These are phyloP conservation scores for Mesocricetus auratus DNA, from an alignment of 2,113 vertebrate species.

Conservation along the genomic window DNA sequence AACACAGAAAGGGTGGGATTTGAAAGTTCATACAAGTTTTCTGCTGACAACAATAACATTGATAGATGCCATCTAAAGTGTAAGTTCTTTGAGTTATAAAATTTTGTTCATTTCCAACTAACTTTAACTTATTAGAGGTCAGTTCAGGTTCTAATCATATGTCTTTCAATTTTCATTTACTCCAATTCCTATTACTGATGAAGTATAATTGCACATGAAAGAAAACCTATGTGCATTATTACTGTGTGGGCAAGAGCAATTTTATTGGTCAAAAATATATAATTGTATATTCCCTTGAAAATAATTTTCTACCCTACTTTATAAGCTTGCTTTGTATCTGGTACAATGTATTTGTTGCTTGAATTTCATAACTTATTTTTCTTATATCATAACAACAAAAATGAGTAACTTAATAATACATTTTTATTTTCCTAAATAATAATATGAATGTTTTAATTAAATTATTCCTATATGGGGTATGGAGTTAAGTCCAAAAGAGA, in stretches of 20 bases:
- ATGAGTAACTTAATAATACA: background rate
- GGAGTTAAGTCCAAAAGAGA: background rate
- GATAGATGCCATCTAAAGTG: background rate
- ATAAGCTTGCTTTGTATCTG: background rate
- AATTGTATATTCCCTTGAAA: background rate
- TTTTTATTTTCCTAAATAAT: background rate
- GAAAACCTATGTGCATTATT: background rate
- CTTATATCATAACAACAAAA: background rate
- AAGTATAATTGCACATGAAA: background rate
- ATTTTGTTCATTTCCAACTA: background rate
- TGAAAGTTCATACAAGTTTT: background rate
- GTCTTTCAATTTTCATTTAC: background rate
- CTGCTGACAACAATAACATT: conserved; percentile 21
- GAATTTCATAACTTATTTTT: background rate
- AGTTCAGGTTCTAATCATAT: background rate
- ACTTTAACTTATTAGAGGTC: background rate
- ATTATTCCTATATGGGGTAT: background rate
- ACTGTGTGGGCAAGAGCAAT: background rate
- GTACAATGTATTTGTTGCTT: background rate
- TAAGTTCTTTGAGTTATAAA: background rate
- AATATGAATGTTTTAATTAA: background rate
- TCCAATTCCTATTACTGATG: background rate
- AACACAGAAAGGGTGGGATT: background rate
- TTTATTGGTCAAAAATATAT: background rate
- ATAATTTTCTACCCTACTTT: background rate